Percentiles rank a stretch among this genome's conserved stretches.
Conservation (phyloP, 2,888 invertebrate species). For the Schizaphis graminum region DNA sequence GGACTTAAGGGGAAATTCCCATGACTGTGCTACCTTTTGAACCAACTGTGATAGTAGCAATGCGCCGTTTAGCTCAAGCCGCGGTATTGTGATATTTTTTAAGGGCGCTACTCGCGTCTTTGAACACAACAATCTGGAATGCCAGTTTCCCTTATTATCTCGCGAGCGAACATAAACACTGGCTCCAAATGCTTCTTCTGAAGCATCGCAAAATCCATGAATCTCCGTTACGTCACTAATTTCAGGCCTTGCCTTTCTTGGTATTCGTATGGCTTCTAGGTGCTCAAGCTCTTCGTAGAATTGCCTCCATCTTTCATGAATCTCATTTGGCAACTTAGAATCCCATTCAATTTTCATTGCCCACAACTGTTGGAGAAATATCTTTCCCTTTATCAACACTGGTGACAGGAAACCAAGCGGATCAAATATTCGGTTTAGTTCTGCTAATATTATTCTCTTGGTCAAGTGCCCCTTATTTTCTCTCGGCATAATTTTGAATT, state of each 20-base stretch:
- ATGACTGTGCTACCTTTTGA: background rate
- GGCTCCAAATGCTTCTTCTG: no score
- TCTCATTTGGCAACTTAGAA: background rate
- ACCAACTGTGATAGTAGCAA: background rate
- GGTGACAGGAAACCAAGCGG: background rate
- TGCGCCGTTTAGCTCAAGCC: background rate
- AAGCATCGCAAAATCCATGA: no score
- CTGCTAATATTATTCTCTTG: no score
- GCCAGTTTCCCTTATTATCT: no score
- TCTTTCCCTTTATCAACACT: background rate
- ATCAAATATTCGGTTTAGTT: conserved; percentile 6
- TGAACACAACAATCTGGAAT: background rate
- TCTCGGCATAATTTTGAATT: background rate
- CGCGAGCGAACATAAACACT: no score
- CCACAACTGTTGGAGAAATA: background rate
- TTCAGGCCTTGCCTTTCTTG: no score
- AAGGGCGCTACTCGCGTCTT: background rate
- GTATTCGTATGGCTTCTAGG: no score
- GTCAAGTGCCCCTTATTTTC: no score
- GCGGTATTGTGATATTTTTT: background rate
- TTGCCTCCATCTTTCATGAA: background rate
- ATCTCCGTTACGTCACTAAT: no score
- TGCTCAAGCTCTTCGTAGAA: background rate
- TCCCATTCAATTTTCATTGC: background rate
- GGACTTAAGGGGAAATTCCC: no score